Evolutionary conservation across 2,113 vertebrate species (phyloP).

Genomic region (Paramormyrops kingsleyae): DNA sequence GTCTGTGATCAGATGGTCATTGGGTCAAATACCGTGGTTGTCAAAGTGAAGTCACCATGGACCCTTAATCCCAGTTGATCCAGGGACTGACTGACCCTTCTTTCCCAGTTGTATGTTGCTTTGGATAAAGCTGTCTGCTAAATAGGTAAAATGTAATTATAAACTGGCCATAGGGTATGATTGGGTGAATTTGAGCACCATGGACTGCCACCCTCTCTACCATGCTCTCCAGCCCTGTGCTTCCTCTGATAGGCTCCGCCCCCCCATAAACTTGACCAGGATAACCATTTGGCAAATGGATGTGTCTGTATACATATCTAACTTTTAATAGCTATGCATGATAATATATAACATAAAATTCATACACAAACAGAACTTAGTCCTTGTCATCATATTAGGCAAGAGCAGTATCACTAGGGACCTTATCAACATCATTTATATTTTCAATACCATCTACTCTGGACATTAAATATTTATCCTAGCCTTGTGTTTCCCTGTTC

Average conservation of each 20-base stretch:
- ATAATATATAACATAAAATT: not conserved
- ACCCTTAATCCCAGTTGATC: not conserved
- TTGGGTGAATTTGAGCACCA: not conserved
- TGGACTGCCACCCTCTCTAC: not conserved
- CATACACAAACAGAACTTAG: not conserved
- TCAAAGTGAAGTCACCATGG: not conserved
- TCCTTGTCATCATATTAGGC: not conserved
- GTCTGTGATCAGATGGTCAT: not conserved
- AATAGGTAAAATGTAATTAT: not conserved
- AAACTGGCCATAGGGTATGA: not conserved
- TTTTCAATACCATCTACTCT: constrained; percentile 17
- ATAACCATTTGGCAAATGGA: not conserved
- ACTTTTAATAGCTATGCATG: not conserved
- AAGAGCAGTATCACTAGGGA: not conserved
- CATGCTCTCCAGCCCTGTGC: not conserved
- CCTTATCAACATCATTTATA: constrained; percentile 15
- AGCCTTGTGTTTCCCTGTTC: constrained; percentile 5
- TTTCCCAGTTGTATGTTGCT: not conserved
- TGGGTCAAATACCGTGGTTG: not conserved
- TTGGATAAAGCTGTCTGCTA: not conserved
- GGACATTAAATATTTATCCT: constrained; percentile 22
- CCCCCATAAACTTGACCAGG: not conserved
- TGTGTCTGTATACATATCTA: not conserved
- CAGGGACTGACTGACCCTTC: not conserved
- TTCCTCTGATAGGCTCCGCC: not conserved